Conservation (phyloP, 2,797 vertebrate genomes). For the Melanotaenia trifasciata region DNA sequence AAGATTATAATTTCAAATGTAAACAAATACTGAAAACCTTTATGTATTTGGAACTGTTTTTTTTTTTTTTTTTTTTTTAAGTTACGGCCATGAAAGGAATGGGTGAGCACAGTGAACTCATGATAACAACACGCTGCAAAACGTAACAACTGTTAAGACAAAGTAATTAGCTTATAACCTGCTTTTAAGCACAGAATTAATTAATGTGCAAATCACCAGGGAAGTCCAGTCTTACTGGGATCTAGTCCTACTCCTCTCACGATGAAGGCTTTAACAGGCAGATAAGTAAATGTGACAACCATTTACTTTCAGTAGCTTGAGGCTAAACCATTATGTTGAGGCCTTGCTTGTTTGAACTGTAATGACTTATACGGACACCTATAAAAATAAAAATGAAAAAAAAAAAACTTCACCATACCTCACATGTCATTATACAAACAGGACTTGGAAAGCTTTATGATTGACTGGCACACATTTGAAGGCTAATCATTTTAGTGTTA, state of each 20-base stretch:
- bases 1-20: not conserved
- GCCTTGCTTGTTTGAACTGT: conserved; percentile 42
- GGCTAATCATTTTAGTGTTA: conserved; percentile 2
- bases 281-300: conserved; percentile 62
- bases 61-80: not conserved
- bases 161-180: conserved; percentile 11
- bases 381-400: conserved; percentile 27
- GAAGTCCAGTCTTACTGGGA: conserved; percentile 1
- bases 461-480: conserved; percentile 13
- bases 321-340: conserved; percentile 36
- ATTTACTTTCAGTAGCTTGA: conserved; percentile 55
- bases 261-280: conserved; percentile 45
- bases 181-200: conserved; percentile 1
- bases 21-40: conserved; percentile 1
- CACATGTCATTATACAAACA: conserved; percentile 49
- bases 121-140: conserved; percentile 16
- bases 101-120: conserved; percentile 8
- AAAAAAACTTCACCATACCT: conserved; percentile 39
- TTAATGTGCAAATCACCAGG: conserved; percentile 10
- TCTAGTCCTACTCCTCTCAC: conserved; percentile 11
- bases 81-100: conserved; percentile 10
- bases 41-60: conserved; percentile 5
- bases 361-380: conserved; percentile 43
- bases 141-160: conserved; percentile 10
- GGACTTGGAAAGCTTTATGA: conserved; percentile 12